Evolutionary conservation across 2,113 vertebrate species (phyloP), one percentile per base, ranked within the genome.

Genomic region (Amblyopsis rosae): DNA sequence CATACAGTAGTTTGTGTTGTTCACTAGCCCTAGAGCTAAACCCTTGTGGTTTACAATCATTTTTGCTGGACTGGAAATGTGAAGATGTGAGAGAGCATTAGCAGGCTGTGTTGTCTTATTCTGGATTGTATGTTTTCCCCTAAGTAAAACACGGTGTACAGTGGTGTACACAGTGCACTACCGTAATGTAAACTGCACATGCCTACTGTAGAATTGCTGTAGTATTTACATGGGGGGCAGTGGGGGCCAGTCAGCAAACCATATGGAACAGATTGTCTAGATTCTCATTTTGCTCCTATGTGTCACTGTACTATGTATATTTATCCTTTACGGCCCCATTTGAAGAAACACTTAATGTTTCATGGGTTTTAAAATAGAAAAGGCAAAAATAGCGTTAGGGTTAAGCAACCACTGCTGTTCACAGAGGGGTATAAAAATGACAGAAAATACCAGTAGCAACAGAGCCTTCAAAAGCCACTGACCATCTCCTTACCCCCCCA

Each of bases 341-440:
- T 87, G 82, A 92, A 91, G 88, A 79, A 73, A 89, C 86, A 85
- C 83, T 89, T 90, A 88, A 91, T 87, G 87, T 89, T 89, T 93
- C 88, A 89, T 88, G 82, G 84, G 86, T 86, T 90, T 84, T 87
- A 90, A 89, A 90, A 89, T 86, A 90, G 88, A 89, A 88, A 70
- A 80, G 84, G 88, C 89, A 89, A 89, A 92, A 93, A 92, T 93
- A 92, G 89, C 88, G 76, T 74, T 81, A 87, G 80, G 82, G 77
- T 86, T 89, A 76, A 69, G 69, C 87, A 85, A 86, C 87, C 89
- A 72, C 87, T 77, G n/a, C 75, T 69, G 64, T 73, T 57, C 66
- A 75, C 75, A 79, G 76, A 82, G 70, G 75, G 82, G 82, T 79
- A 88, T 90, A 89, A 86, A 91, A 88, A 89, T 71, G 72, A 76